These are phyloP conservation scores for Nymphalis polychloros DNA, from an alignment of 2,888 invertebrate genomes.

Conservation along the genomic window DNA sequence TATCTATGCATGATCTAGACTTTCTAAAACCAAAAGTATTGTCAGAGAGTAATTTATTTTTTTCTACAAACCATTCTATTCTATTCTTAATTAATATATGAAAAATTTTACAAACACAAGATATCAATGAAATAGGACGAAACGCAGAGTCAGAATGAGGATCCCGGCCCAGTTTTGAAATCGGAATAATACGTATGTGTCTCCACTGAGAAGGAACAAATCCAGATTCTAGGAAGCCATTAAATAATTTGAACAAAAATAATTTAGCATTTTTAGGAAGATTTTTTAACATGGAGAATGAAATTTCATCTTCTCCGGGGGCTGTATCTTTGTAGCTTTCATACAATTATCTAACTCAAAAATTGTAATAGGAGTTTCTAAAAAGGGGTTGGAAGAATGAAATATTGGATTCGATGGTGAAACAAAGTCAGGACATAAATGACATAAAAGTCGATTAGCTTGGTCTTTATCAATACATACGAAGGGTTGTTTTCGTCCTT, in stretches of 20 bases:
- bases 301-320: slow-evolving; percentile 30
- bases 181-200: slow-evolving; percentile 21
- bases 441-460: too few relatives aligned
- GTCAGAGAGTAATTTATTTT: too few relatives aligned
- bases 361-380: slow-evolving; percentile 21
- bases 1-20: too few relatives aligned
- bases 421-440: too few relatives aligned
- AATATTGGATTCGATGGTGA: slow-evolving; percentile 19
- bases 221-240: slow-evolving; percentile 13
- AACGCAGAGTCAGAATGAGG: neutral
- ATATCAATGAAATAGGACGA: too few relatives aligned
- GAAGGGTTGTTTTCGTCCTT: too few relatives aligned
- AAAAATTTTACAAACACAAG: too few relatives aligned
- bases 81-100: too few relatives aligned
- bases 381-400: slow-evolving; percentile 13
- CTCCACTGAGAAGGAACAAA: slow-evolving; percentile 28
- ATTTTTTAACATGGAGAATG: slow-evolving; percentile 34
- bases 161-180: slow-evolving; percentile 23
- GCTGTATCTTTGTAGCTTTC: slow-evolving; percentile 31
- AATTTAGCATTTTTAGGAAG: slow-evolving; percentile 27
- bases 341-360: slow-evolving; percentile 31
- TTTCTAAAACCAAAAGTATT: too few relatives aligned
- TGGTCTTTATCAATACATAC: too few relatives aligned
- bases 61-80: too few relatives aligned
- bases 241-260: slow-evolving; percentile 28